Percentiles rank a stretch among this genome's conserved stretches.
Evolutionary conservation across 1,140 invertebrate genomes (phyloP).

Genomic region (Magallana ariakensis): DNA sequence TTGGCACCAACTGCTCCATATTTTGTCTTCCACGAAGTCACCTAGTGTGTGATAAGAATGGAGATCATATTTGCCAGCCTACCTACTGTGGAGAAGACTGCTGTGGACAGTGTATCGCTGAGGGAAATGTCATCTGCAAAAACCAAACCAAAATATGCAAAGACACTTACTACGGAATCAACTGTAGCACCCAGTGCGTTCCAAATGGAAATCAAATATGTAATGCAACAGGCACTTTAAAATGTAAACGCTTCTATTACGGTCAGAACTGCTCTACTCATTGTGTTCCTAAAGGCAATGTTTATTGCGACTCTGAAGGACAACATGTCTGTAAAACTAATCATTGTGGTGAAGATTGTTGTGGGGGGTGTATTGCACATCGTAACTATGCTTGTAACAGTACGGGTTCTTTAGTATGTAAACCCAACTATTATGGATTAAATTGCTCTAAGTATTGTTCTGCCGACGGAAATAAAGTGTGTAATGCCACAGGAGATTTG

Average conservation of each 20-base stretch:
- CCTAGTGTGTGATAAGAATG: background rate
- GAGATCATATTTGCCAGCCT: background rate
- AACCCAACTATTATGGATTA: background rate
- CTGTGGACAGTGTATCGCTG: slow-evolving; percentile 38
- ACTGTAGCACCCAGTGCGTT: slow-evolving; percentile 19
- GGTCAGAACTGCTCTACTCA: background rate
- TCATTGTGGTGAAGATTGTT: slow-evolving; percentile 21
- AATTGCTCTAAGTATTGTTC: slow-evolving; percentile 9
- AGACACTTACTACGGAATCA: slow-evolving; percentile 9
- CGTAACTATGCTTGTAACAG: background rate
- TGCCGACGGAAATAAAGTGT: background rate
- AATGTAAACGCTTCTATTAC: slow-evolving; percentile 11
- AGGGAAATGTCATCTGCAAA: background rate
- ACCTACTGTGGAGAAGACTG: slow-evolving; percentile 37
- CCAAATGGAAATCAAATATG: slow-evolving; percentile 19
- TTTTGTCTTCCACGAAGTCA: background rate
- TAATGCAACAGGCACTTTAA: background rate
- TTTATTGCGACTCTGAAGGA: background rate
- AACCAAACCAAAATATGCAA: background rate
- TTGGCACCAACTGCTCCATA: background rate
- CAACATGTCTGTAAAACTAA: slow-evolving; percentile 27
- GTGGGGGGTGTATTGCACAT: background rate
- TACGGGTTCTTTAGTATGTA: background rate
- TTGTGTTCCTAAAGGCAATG: background rate
- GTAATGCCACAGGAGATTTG: slow-evolving; percentile 10